A percentile compares a stretch with the other conserved stretches of the same genome.
Evolutionary conservation across 2,797 vertebrate genomes (phyloP).

Genomic region (Acropternis orthonyx): DNA sequence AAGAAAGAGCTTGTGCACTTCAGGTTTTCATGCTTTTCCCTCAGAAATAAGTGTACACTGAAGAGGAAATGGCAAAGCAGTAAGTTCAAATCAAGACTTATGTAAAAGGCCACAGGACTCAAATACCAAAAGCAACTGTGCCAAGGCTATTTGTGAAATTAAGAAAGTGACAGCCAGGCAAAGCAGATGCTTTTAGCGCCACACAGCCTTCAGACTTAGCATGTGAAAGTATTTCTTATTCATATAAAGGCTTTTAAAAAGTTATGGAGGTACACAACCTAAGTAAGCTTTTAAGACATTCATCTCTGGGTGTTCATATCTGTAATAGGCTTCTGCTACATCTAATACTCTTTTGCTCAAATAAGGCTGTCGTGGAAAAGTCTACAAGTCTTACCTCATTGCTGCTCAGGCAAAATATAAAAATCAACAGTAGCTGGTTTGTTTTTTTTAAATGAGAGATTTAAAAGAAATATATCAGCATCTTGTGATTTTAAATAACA

Average conservation of each 20-base stretch:
- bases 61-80: background rate
- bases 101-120: background rate
- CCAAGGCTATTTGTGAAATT: background rate
- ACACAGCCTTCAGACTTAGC: background rate
- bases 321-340: background rate
- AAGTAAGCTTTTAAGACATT: background rate
- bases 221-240: constrained; percentile 7
- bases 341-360: background rate
- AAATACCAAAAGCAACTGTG: rapidly evolving
- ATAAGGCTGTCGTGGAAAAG: background rate
- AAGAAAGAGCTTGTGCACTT: background rate
- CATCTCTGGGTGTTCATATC: background rate
- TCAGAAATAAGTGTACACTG: background rate
- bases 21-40: background rate
- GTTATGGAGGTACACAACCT: background rate
- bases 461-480: background rate
- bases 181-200: constrained; percentile 19
- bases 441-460: background rate
- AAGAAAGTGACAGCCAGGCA: background rate
- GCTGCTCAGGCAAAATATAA: background rate
- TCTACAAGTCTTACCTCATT: background rate
- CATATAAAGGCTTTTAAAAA: constrained; percentile 4
- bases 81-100: background rate
- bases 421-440: background rate
- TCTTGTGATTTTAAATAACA: background rate